phyloP scores from a whole-genome alignment of 2,888 invertebrate species.

The Volucella inflata region DNA sequence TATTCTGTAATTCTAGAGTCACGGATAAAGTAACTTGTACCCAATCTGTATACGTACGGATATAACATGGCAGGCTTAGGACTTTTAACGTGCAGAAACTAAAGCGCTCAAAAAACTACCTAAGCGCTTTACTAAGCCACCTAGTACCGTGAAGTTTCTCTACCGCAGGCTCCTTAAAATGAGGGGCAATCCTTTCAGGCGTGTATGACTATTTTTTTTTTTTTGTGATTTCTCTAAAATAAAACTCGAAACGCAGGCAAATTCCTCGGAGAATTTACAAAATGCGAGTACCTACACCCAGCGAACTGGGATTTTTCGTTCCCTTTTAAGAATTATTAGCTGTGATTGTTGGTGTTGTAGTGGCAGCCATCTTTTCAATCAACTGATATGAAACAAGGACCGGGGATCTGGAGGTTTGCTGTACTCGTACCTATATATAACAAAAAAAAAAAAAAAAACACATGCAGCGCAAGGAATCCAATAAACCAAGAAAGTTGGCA shows the following conservation, averaged over 20 bases:
- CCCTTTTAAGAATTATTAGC: background rate
- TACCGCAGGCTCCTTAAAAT: background rate
- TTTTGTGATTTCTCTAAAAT: background rate
- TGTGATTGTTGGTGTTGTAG: background rate
- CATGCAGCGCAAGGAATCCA: conserved; percentile 1
- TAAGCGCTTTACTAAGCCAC: too few species aligned
- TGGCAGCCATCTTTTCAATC: conserved; percentile 17
- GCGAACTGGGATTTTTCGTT: background rate
- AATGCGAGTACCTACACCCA: background rate
- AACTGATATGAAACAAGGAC: background rate
- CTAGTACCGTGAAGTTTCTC: too few species aligned
- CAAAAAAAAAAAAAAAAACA: background rate
- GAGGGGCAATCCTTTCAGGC: background rate
- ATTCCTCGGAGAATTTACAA: conserved; percentile 7
- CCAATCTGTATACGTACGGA: too few species aligned
- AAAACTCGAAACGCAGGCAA: background rate
- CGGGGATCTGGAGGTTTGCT: background rate
- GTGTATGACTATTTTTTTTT: too few species aligned
- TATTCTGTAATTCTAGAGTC: too few species aligned
- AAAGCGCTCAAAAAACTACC: too few species aligned
- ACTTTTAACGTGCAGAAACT: too few species aligned
- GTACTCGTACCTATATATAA: too few species aligned
- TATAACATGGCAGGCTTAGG: too few species aligned
- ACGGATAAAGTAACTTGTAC: too few species aligned
- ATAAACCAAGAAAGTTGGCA: conserved; percentile 10